These are phyloP conservation scores for Willisornis vidua DNA, from an alignment of 2,113 vertebrate species.

Conservation along the genomic window DNA sequence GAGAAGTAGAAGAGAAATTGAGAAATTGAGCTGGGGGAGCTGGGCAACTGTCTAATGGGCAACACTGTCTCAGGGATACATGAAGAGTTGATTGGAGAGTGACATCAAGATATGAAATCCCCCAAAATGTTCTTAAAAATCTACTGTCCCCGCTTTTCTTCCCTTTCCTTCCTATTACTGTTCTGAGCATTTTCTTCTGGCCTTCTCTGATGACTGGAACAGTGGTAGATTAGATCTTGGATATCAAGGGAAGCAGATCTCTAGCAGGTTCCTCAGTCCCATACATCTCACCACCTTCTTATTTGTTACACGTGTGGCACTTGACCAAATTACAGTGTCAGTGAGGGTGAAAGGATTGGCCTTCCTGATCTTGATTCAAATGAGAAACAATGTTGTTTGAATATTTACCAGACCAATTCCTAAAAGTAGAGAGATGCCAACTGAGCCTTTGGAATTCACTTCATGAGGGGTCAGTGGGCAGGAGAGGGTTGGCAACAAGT, in stretches of 20 bases:
- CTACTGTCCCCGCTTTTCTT: not conserved
- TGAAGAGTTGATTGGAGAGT: not conserved
- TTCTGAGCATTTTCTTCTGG: not conserved
- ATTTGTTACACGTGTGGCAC: rapidly evolving
- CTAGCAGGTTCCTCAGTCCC: not conserved
- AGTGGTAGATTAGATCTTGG: not conserved
- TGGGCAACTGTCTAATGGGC: not conserved
- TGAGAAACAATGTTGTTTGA: not conserved
- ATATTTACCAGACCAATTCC: not conserved
- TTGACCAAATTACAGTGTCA: not conserved
- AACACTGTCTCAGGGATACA: not conserved
- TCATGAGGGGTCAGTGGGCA: not conserved
- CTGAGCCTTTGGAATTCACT: not conserved
- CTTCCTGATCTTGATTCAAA: not conserved
- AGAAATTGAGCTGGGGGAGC: not conserved
- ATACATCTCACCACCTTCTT: not conserved
- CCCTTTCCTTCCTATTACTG: not conserved
- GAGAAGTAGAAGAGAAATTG: not conserved
- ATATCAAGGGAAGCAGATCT: not conserved
- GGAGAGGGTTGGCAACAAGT: not conserved
- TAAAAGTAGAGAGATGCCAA: not conserved
- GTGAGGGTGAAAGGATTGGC: not conserved
- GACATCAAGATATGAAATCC: not conserved
- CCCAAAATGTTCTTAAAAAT: not conserved
- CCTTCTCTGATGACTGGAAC: not conserved